A percentile compares a stretch with the other conserved stretches of the same genome.
Evolutionary conservation across 2,797 vertebrate species (phyloP).

Genomic region (Gymnoscopelus microlampas): DNA sequence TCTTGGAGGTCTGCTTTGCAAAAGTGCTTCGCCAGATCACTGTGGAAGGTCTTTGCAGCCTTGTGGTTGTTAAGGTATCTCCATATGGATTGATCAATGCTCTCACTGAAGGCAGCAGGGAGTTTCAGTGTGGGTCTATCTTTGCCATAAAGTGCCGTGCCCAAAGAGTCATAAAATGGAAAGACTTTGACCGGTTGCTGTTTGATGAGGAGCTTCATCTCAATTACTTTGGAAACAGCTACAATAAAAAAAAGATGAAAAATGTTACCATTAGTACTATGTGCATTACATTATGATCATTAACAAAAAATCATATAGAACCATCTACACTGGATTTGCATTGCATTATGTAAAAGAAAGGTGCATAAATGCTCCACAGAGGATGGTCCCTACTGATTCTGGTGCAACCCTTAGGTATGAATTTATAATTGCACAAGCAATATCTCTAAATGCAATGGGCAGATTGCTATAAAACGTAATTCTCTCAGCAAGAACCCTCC

Average conservation of each 20-base stretch:
- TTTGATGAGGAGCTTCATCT: slow-evolving; percentile 77
- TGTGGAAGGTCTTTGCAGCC: slow-evolving; percentile 58
- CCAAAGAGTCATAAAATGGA: slow-evolving; percentile 84
- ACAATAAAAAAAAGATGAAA: slow-evolving; percentile 32
- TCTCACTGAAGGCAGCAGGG: slow-evolving; percentile 76
- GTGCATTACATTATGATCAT: neutral
- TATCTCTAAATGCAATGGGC: too few species aligned
- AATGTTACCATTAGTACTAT: neutral
- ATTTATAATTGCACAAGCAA: too few species aligned
- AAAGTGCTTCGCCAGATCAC: slow-evolving; percentile 71
- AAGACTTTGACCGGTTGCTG: slow-evolving; percentile 80
- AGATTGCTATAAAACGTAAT: too few species aligned
- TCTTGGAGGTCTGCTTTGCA: slow-evolving; percentile 71
- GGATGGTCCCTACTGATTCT: too few species aligned
- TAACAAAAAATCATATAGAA: neutral
- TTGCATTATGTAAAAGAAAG: too few species aligned
- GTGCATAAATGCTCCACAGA: too few species aligned
- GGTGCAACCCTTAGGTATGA: too few species aligned
- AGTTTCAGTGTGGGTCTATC: slow-evolving; percentile 81
- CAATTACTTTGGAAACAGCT: slow-evolving; percentile 80
- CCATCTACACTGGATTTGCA: too few species aligned
- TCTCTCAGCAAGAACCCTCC: too few species aligned
- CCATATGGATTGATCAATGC: slow-evolving; percentile 73
- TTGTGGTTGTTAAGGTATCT: slow-evolving; percentile 72
- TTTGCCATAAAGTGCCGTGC: slow-evolving; percentile 86